These are phyloP conservation scores for rabbit (Oryctolagus cuniculus) DNA, from an alignment of 2,113 vertebrate species.

Conservation along the genomic window DNA sequence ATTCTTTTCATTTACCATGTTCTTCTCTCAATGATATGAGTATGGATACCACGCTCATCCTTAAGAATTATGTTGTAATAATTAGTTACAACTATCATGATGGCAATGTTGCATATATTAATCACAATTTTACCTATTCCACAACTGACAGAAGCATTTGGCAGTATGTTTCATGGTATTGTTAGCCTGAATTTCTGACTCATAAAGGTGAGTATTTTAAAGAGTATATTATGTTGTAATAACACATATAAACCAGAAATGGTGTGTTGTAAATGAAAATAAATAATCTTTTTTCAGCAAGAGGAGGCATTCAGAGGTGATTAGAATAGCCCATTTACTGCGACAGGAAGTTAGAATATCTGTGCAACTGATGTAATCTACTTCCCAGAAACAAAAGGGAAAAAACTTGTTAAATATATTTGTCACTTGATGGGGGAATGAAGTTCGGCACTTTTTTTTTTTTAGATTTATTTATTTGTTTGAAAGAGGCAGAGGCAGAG, in stretches of 20 bases:
- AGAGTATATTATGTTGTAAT: slow-evolving; percentile 13
- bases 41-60: not conserved
- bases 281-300: slow-evolving; percentile 24
- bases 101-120: not conserved
- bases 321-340: not conserved
- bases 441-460: not conserved
- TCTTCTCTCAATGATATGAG: not conserved
- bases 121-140: not conserved
- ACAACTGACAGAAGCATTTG: not conserved
- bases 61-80: slow-evolving; percentile 6
- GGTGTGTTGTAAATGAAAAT: not conserved
- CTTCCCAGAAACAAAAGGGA: slow-evolving; percentile 38
- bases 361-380: not conserved
- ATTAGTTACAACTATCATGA: not conserved
- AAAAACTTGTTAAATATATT: slow-evolving; percentile 9
- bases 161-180: not conserved
- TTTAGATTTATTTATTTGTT: too few relatives aligned
- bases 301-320: not conserved
- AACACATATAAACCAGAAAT: slow-evolving; percentile 1
- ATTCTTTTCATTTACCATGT: not conserved
- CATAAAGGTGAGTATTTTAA: slow-evolving; percentile 41
- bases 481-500: too few relatives aligned
- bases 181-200: not conserved
- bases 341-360: not conserved
- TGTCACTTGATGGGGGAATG: not conserved